Base-by-base conservation (phyloP, 2,888 invertebrate genomes). In the Ceratothoa steindachneri region DNA sequence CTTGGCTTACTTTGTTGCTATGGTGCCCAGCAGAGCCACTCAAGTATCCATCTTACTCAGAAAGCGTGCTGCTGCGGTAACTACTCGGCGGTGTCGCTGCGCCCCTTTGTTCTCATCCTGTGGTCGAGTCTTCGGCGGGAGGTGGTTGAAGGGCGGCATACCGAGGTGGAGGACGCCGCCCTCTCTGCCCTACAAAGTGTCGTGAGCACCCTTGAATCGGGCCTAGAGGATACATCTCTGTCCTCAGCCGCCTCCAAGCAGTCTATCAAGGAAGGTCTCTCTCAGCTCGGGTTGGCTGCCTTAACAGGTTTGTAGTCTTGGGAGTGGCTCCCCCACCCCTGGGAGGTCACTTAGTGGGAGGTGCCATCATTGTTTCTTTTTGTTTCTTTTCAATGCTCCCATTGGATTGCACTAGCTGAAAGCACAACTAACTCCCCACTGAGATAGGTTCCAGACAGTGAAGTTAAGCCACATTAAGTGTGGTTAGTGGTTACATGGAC, bases 61-160 rank as follows among this genome's bases (percentile, higher is more conserved):
- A n/a, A n/a, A n/a, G n/a, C n/a, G n/a, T n/a, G n/a, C n/a, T 78
- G 80, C 55, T 80, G 74, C 73, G 66, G 69, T 3, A 60, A 67
- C 9, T 80, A 78, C 66, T 53, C 71, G 0, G 64, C 70, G 31
- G 72, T 66, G n/a, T 73, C 72, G 29, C 60, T 78, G 28, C 22
- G 72, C 7, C 78, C 78, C 5, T 72, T 77, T 51, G 69, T 73
- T 24, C 15, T 67, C 27, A 29, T 67, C 24, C 66, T 80, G 51
- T 77, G 78, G 78, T 67, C n/a, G 41, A 71, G 73, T 55, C 65
- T 80, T 65, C 66, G 73, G 31, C 29, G 74, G 15, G 80, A 78
- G 30, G 69, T 75, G 65, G 55, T 77, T 29, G 77, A 78, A 22
- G 73, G 75, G 12, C 55, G 55, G 2, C 69, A 30, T 27, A 64